Evolutionary conservation across 2,888 invertebrate species (phyloP).

Genomic region (Aphelenchoides bicaudatus): DNA sequence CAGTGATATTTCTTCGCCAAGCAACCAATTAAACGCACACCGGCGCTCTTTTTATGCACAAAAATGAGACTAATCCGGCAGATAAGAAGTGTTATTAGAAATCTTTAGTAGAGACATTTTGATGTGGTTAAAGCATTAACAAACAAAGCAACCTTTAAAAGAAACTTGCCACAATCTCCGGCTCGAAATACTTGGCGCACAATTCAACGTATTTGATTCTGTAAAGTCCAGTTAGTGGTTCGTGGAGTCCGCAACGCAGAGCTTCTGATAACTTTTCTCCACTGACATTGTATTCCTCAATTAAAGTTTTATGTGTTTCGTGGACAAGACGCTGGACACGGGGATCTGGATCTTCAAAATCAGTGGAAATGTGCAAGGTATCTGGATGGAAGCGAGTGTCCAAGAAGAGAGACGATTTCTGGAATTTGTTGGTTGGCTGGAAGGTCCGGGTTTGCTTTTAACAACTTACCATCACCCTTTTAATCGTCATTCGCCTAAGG

Average conservation of each 20-base stretch:
- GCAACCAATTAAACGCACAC: too few relatives aligned
- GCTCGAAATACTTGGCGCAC: too few relatives aligned
- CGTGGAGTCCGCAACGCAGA: conserved; percentile 6
- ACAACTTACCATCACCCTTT: conserved; percentile 5
- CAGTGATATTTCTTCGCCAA: too few relatives aligned
- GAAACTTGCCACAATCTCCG: too few relatives aligned
- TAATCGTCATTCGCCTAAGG: neutral
- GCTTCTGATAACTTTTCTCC: conserved; percentile 1
- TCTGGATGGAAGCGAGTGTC: neutral
- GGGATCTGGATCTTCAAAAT: conserved; percentile 9
- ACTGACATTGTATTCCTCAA: conserved; percentile 14
- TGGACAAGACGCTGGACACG: conserved; percentile 7
- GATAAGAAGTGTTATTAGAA: too few relatives aligned
- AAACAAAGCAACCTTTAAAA: too few relatives aligned
- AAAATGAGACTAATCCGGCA: too few relatives aligned
- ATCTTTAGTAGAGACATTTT: too few relatives aligned
- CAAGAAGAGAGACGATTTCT: too few relatives aligned
- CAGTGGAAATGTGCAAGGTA: neutral
- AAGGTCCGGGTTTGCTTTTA: neutral
- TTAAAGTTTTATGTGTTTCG: neutral
- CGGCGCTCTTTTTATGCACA: too few relatives aligned
- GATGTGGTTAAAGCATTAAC: too few relatives aligned
- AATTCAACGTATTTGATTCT: conserved; percentile 4
- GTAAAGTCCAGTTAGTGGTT: conserved; percentile 13
- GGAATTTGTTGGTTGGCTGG: neutral